Evolutionary conservation across 2,888 invertebrate species (phyloP).

Genomic region (Aproaerema taeniolella): DNA sequence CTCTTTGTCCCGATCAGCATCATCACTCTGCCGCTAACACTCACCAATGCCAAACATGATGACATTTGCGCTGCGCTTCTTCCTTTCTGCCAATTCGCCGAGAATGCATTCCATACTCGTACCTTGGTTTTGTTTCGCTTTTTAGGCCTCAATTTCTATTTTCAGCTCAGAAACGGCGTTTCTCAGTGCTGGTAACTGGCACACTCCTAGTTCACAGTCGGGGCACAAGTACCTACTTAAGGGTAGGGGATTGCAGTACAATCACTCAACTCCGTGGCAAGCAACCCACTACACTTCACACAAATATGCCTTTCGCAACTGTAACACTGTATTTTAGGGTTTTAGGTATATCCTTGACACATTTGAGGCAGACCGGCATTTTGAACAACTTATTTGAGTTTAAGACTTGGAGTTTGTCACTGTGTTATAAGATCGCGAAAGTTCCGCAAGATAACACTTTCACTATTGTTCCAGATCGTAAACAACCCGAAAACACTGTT

Average conservation of each 20-base stretch:
- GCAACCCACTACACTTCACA: conserved; percentile 10
- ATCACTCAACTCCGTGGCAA: conserved; percentile 8
- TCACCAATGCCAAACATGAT: conserved; percentile 10
- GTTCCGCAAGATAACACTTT: neutral
- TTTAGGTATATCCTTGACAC: conserved; percentile 4
- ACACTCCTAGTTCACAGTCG: conserved; percentile 12
- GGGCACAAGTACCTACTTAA: conserved; percentile 12
- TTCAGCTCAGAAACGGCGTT: conserved; percentile 4
- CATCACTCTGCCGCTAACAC: conserved; percentile 3
- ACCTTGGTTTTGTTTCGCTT: conserved; percentile 4
- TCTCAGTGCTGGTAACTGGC: conserved; percentile 9
- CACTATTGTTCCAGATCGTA: neutral
- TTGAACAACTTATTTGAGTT: neutral
- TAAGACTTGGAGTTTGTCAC: neutral
- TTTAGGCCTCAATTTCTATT: conserved; percentile 2
- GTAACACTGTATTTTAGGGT: conserved; percentile 7
- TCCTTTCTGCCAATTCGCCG: conserved; percentile 4
- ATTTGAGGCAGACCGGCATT: conserved; percentile 2
- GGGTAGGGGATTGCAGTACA: conserved; percentile 9
- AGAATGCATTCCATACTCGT: conserved; percentile 4
- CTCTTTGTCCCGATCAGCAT: conserved; percentile 7
- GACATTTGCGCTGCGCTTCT: conserved; percentile 7
- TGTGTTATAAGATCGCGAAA: neutral
- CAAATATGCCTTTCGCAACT: conserved; percentile 6
- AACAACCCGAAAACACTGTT: too few species aligned